Percentiles rank a stretch among this genome's conserved stretches.
Evolutionary conservation across 53 echinoderm and acorn worm genomes (phyloP).

Genomic region (Apostichopus leukothele): DNA sequence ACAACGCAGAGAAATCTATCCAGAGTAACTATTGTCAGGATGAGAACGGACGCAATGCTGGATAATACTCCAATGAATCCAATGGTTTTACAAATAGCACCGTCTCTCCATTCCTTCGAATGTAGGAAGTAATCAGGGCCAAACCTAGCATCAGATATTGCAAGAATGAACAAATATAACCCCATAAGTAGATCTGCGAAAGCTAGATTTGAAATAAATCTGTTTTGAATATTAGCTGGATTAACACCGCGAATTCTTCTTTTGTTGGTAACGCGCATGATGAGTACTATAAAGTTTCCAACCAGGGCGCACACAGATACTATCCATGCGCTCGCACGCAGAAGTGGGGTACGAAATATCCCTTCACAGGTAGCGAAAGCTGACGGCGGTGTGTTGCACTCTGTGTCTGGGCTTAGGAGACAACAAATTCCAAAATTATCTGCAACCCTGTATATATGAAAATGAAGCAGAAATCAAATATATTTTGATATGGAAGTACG

Average conservation of each 20-base stretch:
- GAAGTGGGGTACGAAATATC: constrained; percentile 55
- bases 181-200: constrained; percentile 69
- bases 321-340: constrained; percentile 61
- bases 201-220: constrained; percentile 61
- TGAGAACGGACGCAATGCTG: constrained; percentile 59
- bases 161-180: constrained; percentile 62
- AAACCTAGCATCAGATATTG: constrained; percentile 55
- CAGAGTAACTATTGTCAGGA: constrained; percentile 58
- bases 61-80: constrained; percentile 64
- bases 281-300: constrained; percentile 59
- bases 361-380: constrained; percentile 66
- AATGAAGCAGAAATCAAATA: background rate
- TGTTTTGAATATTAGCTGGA: constrained; percentile 41
- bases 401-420: constrained; percentile 41
- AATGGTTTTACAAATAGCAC: constrained; percentile 52
- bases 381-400: constrained; percentile 61
- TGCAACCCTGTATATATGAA: constrained; percentile 45
- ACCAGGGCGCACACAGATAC: constrained; percentile 52
- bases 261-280: constrained; percentile 44
- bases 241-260: constrained; percentile 19
- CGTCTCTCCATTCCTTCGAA: constrained; percentile 50
- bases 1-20: constrained; percentile 72
- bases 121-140: constrained; percentile 59
- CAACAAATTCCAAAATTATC: constrained; percentile 62
- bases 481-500: background rate